Percentiles rank a stretch among this genome's conserved stretches.
Conservation (phyloP, 2,888 invertebrate species). For the Ecdyonurus torrentis region DNA sequence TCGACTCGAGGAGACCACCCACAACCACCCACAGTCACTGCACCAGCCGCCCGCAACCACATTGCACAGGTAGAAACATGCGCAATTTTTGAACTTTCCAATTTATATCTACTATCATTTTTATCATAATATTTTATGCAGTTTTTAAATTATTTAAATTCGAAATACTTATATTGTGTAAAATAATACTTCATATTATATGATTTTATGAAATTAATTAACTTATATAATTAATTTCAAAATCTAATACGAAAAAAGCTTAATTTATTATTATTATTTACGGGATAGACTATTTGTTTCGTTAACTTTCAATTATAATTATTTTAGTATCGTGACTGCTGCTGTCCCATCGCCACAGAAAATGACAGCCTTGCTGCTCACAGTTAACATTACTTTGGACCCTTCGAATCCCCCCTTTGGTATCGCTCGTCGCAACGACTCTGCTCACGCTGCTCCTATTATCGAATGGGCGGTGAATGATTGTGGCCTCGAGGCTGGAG, state of each 20-base stretch:
- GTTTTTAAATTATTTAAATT: no score
- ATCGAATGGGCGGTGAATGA: constrained; percentile 74
- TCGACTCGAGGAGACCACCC: constrained; percentile 47
- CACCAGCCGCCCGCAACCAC: neutral
- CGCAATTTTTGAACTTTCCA: neutral
- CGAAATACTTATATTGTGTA: no score
- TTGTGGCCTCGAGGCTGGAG: constrained; percentile 54
- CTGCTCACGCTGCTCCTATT: constrained; percentile 34
- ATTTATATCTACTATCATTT: no score
- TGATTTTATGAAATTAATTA: no score
- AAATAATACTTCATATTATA: no score
- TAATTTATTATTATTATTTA: no score
- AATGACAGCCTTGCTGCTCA: constrained; percentile 31
- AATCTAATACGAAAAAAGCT: no score
- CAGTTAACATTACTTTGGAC: constrained; percentile 50
- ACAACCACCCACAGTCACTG: neutral
- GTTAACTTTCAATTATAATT: no score
- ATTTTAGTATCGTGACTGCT: neutral
- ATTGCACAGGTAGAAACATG: neutral
- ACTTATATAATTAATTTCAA: no score
- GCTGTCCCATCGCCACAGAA: neutral
- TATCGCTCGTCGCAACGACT: constrained; percentile 22
- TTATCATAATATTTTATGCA: no score
- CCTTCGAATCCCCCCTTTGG: constrained; percentile 56
- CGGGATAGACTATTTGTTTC: no score